phyloP scores from a whole-genome alignment of 2,113 vertebrate genomes.

The Ailurus styani region DNA sequence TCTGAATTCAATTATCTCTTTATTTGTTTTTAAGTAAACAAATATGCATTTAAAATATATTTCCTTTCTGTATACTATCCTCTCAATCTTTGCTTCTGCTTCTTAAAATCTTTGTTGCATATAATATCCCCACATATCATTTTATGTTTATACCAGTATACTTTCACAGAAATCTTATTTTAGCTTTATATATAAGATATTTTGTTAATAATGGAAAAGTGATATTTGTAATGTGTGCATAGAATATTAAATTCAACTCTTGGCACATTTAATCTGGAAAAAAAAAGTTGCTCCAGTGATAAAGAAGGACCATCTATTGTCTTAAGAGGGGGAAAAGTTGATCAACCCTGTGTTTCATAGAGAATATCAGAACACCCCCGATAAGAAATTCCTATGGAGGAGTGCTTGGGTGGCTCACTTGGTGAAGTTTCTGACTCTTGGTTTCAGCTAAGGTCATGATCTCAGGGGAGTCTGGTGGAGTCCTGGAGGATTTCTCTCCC shows the following conservation, averaged over 20 bases:
- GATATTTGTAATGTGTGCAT: background rate
- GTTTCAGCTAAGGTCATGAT: background rate
- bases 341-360: background rate
- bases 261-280: background rate
- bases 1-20: background rate
- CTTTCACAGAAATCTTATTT: background rate
- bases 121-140: background rate
- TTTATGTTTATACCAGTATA: background rate
- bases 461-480: background rate
- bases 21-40: background rate
- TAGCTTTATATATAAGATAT: background rate
- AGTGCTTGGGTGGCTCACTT: background rate
- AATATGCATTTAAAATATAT: background rate
- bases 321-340: background rate
- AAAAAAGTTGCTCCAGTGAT: background rate
- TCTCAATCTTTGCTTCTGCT: background rate
- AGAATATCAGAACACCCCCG: background rate
- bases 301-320: background rate
- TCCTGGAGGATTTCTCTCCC: background rate
- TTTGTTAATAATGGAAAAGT: background rate
- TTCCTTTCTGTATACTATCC: background rate
- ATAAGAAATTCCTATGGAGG: background rate
- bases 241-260: background rate
- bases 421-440: background rate
- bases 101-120: background rate